Evolutionary conservation across 2,113 vertebrate species (phyloP).

Genomic region (Muntiacus muntjak): DNA sequence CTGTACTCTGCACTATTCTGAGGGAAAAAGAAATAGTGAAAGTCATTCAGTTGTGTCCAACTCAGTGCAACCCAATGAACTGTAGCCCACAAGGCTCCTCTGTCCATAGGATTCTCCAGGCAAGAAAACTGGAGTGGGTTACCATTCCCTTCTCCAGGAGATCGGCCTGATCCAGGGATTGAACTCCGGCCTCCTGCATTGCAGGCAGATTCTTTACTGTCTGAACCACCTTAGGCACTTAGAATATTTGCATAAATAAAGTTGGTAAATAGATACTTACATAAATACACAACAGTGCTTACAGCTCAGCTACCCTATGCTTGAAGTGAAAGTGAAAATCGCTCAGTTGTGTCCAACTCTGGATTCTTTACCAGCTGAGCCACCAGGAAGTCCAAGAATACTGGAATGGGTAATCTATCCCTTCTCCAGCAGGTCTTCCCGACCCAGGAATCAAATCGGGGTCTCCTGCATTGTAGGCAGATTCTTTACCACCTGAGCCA

Average conservation of each 20-base stretch:
- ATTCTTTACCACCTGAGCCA: neutral
- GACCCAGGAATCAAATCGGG: neutral
- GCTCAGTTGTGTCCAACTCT: neutral
- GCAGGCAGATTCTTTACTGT: neutral
- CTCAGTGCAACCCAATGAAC: neutral
- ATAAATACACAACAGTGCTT: too few relatives aligned
- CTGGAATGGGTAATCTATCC: fast-evolving
- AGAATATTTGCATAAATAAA: neutral
- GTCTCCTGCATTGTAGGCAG: neutral
- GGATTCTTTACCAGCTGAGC: neutral
- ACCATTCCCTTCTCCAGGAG: neutral
- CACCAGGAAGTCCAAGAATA: neutral
- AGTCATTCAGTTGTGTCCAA: neutral
- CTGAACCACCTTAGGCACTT: neutral
- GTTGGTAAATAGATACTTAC: too few relatives aligned
- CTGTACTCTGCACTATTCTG: neutral
- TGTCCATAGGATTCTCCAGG: neutral
- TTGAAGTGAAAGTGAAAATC: neutral
- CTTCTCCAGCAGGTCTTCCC: neutral
- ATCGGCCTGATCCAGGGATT: neutral
- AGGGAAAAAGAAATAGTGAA: neutral
- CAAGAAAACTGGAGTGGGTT: neutral
- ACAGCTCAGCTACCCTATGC: neutral
- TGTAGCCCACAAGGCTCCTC: neutral
- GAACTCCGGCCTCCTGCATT: too few relatives aligned